These are phyloP conservation scores for Sebastes fasciatus DNA, from an alignment of 2,113 vertebrate species.

Conservation along the genomic window DNA sequence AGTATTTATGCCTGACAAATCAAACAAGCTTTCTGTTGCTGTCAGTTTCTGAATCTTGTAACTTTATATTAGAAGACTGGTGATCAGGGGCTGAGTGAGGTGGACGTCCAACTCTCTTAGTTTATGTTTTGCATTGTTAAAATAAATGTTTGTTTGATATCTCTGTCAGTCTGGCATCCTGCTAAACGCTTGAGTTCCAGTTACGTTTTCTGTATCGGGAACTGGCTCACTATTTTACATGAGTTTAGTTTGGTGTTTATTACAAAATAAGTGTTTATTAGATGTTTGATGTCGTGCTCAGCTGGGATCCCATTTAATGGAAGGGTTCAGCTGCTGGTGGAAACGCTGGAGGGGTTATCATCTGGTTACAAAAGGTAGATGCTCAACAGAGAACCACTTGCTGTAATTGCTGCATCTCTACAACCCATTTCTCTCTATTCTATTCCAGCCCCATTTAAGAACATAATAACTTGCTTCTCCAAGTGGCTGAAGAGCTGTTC, in stretches of 20 bases:
- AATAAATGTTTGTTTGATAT: not conserved
- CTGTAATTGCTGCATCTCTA: not conserved
- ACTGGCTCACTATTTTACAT: not conserved
- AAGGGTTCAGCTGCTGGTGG: not conserved
- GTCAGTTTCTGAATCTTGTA: not conserved
- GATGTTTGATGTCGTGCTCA: not conserved
- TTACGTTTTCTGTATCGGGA: not conserved
- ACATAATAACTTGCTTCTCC: not conserved
- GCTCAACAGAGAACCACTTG: constrained; percentile 10
- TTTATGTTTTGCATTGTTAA: not conserved
- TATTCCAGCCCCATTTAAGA: not conserved
- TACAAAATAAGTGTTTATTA: too few relatives aligned
- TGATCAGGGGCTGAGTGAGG: not conserved
- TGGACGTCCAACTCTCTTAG: not conserved
- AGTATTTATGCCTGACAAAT: not conserved
- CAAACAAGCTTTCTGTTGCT: not conserved
- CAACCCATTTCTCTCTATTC: not conserved
- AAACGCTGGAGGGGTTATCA: not conserved
- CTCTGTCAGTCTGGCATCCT: not conserved
- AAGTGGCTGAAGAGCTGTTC: not conserved
- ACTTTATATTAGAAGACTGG: not conserved
- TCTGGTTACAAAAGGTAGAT: not conserved
- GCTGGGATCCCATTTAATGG: not conserved
- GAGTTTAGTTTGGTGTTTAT: not conserved
- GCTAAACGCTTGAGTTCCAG: not conserved